Percentiles rank a stretch among this genome's conserved stretches.
Conservation (phyloP, 1,140 invertebrate species). For the Drosophila ficusphila region DNA sequence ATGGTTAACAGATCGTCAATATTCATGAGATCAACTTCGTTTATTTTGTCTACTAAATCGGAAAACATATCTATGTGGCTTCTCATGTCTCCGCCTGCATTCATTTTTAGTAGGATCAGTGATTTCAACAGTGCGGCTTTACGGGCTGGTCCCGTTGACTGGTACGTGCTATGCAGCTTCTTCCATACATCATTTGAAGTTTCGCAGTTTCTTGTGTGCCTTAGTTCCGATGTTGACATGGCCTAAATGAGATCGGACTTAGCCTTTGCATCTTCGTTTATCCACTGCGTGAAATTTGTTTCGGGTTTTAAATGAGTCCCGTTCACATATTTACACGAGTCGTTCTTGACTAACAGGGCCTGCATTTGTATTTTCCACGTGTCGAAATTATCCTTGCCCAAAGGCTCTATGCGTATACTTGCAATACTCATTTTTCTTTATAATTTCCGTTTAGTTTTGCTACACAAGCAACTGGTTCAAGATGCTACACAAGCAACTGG, state of each 20-base stretch:
- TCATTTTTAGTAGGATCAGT: no score
- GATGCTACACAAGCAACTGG: no score
- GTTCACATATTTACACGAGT: not conserved
- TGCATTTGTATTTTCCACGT: slow-evolving; percentile 5
- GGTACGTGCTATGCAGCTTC: no score
- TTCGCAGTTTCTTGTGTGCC: not conserved
- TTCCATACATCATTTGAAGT: not conserved
- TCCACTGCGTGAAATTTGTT: not conserved
- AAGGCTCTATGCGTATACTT: not conserved
- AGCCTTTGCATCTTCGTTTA: not conserved
- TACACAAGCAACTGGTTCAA: slow-evolving; percentile 1
- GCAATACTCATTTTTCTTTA: not conserved
- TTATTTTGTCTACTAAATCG: no score
- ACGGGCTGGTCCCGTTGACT: no score
- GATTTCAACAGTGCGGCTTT: no score
- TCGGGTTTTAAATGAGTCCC: not conserved
- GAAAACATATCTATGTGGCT: no score
- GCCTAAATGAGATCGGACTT: slow-evolving; percentile 1
- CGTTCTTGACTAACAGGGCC: not conserved
- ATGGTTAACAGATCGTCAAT: no score
- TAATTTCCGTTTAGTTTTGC: slow-evolving; percentile 1
- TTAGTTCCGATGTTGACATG: slow-evolving; percentile 4
- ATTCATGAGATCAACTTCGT: no score
- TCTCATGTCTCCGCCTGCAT: no score
- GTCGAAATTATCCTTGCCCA: not conserved